A percentile compares a stretch with the other conserved stretches of the same genome.
phyloP scores from a whole-genome alignment of 2,113 vertebrate genomes.

The Tachycineta bicolor region DNA sequence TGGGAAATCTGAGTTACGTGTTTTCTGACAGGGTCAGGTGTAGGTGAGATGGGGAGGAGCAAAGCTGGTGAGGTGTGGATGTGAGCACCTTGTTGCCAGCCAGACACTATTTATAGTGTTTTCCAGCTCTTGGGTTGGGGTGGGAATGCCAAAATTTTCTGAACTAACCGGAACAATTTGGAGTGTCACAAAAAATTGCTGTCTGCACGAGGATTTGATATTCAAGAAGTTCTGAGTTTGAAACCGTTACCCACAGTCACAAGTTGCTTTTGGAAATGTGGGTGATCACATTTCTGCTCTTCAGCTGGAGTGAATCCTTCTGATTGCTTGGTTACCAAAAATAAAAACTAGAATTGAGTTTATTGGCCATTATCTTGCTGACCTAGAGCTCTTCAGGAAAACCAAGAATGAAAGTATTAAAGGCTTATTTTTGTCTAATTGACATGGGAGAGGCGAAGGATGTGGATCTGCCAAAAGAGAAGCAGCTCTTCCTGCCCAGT shows the following conservation, averaged over 20 bases:
- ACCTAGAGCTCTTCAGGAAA: constrained; percentile 1
- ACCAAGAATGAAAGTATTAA: constrained; percentile 24
- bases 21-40: constrained; percentile 23
- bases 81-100: background rate
- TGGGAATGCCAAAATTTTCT: background rate
- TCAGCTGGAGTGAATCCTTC: background rate
- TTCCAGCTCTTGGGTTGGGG: background rate
- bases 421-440: background rate
- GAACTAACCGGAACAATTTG: background rate
- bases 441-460: background rate
- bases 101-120: background rate
- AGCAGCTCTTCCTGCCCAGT: constrained; percentile 5
- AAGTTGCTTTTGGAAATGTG: background rate
- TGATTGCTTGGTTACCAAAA: background rate
- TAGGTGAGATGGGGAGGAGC: background rate
- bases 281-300: background rate
- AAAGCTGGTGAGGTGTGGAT: background rate
- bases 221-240: background rate
- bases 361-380: constrained; percentile 1
- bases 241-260: background rate
- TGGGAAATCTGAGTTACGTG: background rate
- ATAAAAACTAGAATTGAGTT: background rate
- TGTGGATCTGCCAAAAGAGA: background rate
- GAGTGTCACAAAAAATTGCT: background rate
- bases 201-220: background rate